These are phyloP conservation scores for Seira ritae DNA, from an alignment of 2,888 invertebrate genomes.

Conservation along the genomic window DNA sequence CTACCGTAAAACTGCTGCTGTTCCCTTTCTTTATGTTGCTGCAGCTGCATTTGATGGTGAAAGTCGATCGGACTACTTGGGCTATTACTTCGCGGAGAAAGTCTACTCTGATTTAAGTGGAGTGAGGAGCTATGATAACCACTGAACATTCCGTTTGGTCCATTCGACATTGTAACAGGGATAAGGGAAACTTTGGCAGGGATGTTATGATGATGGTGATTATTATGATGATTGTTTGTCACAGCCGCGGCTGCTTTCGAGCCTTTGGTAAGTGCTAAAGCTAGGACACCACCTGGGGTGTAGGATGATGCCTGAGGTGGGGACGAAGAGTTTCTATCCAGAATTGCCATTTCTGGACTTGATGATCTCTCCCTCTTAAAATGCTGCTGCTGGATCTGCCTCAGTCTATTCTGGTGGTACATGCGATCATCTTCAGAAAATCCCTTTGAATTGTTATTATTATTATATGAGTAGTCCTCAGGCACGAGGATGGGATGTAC, in stretches of 20 bases:
- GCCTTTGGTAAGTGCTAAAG: conserved; percentile 71
- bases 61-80: conserved; percentile 67
- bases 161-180: conserved; percentile 31
- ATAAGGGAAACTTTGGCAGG: conserved; percentile 53
- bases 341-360: conserved; percentile 68
- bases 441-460: conserved; percentile 26
- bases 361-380: conserved; percentile 61
- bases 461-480: conserved; percentile 42
- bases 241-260: conserved; percentile 67
- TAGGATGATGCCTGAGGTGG: conserved; percentile 24
- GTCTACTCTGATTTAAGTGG: conserved; percentile 15
- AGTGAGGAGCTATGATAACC: conserved; percentile 34
- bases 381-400: conserved; percentile 47
- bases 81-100: conserved; percentile 63
- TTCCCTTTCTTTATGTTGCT: conserved; percentile 16
- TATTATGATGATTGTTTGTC: conserved; percentile 9
- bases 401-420: conserved; percentile 56
- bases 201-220: conserved; percentile 49
- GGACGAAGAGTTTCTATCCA: background rate
- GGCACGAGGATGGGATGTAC: conserved; percentile 46
- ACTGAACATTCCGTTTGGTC: conserved; percentile 32
- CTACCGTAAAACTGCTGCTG: conserved; percentile 28
- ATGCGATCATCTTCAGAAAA: conserved; percentile 9
- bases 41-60: conserved; percentile 45
- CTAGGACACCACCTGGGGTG: conserved; percentile 72